These are phyloP conservation scores for Lasioglossum calceatum DNA, from an alignment of 2,888 invertebrate genomes.

Conservation along the genomic window DNA sequence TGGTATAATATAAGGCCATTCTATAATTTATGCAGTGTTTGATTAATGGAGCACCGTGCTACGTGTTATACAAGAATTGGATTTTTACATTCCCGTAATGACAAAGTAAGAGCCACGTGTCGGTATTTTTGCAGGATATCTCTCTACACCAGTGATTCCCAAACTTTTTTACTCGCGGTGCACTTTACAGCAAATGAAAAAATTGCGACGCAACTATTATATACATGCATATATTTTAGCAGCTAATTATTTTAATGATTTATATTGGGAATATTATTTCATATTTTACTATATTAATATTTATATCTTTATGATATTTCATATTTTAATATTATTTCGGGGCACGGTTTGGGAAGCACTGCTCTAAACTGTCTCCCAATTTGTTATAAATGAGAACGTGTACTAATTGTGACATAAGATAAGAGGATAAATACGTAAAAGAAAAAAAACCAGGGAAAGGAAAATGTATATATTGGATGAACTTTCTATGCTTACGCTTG, in stretches of 20 bases:
- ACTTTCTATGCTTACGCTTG: not conserved
- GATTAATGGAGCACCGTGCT: not conserved
- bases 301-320: no score
- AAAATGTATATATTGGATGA: no score
- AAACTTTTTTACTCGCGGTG: no score
- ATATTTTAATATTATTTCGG: no score
- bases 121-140: not conserved
- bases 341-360: no score
- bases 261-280: no score
- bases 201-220: no score
- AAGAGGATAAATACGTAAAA: no score
- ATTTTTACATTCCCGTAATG: not conserved
- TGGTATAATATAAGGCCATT: not conserved
- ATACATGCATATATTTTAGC: no score
- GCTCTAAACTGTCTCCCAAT: not conserved
- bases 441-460: accelerated
- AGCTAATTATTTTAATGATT: no score
- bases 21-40: not conserved
- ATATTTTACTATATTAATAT: no score
- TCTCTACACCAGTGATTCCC: no score
- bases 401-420: not conserved
- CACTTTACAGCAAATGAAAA: not conserved
- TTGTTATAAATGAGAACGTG: not conserved
- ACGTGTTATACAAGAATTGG: not conserved
- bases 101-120: not conserved